A percentile compares a stretch with the other conserved stretches of the same genome.
These are phyloP conservation scores for Sapayoa aenigma DNA, from an alignment of 2,113 vertebrate species.

Conservation along the genomic window DNA sequence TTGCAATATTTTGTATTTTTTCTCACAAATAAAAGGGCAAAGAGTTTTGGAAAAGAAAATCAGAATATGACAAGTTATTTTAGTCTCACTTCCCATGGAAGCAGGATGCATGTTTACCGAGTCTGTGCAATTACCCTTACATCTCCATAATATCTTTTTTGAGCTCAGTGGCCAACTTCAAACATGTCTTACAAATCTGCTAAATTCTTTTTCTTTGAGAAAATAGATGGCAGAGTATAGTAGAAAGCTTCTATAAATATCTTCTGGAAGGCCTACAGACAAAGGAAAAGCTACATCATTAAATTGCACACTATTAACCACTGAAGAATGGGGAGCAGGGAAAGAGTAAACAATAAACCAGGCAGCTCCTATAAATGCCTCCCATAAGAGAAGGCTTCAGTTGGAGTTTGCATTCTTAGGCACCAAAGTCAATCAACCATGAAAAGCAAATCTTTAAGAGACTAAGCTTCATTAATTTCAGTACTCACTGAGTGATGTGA, in stretches of 20 bases:
- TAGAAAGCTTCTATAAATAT: neutral
- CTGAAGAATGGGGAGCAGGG: neutral
- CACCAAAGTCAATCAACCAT: conserved; percentile 40
- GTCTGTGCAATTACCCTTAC: neutral
- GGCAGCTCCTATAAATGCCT: neutral
- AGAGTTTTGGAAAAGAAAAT: neutral
- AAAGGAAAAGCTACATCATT: conserved; percentile 10
- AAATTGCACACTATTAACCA: neutral
- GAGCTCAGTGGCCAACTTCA: neutral
- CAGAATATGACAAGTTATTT: neutral
- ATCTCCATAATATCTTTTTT: neutral
- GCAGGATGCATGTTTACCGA: neutral
- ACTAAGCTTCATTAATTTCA: conserved; percentile 44
- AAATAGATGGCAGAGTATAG: neutral
- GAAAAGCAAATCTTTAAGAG: conserved; percentile 44
- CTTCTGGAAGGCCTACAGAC: neutral
- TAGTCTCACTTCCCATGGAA: neutral
- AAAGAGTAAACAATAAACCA: conserved; percentile 5
- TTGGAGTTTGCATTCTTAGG: conserved; percentile 25
- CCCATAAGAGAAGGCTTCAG: neutral
- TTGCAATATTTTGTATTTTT: neutral
- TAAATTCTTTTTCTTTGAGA: neutral
- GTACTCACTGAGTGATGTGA: neutral
- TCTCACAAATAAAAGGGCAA: neutral
- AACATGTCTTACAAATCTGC: neutral